phyloP scores from a whole-genome alignment of 2,888 invertebrate genomes.

The Agriopis aurantiaria region DNA sequence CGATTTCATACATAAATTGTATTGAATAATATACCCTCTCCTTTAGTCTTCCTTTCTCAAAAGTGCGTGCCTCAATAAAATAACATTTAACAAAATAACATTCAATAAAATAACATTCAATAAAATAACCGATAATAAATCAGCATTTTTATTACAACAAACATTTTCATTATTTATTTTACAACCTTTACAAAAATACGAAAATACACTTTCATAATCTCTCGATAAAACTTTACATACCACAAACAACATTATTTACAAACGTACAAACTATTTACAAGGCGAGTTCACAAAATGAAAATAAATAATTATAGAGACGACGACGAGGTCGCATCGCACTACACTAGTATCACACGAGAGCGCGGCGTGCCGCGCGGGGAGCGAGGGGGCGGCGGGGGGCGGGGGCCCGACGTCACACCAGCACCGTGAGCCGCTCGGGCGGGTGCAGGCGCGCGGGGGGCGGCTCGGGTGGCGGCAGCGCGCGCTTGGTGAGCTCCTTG shows the following conservation, averaged over 20 bases:
- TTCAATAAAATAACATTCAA: neutral
- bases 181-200: slow-evolving; percentile 78
- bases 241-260: slow-evolving; percentile 74
- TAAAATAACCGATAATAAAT: slow-evolving; percentile 36
- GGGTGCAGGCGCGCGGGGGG: slow-evolving; percentile 62
- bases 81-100: too few relatives aligned
- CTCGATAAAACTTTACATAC: slow-evolving; percentile 63
- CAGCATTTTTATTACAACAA: slow-evolving; percentile 72
- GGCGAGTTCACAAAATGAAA: slow-evolving; percentile 56
- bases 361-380: slow-evolving; percentile 15
- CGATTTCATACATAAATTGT: too few relatives aligned
- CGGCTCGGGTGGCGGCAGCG: slow-evolving; percentile 79
- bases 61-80: too few relatives aligned
- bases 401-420: slow-evolving; percentile 60
- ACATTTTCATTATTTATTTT: slow-evolving; percentile 66
- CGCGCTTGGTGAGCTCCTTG: slow-evolving; percentile 93
- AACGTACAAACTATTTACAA: slow-evolving; percentile 78
- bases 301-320: slow-evolving; percentile 62
- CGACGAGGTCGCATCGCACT: slow-evolving; percentile 38
- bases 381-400: slow-evolving; percentile 19
- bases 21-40: too few relatives aligned
- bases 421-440: slow-evolving; percentile 80
- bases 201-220: slow-evolving; percentile 64
- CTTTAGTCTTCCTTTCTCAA: too few relatives aligned
- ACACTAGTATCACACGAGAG: slow-evolving; percentile 62